Base-by-base conservation (phyloP, 2,113 vertebrate species). In the Oncorhynchus keta region DNA sequence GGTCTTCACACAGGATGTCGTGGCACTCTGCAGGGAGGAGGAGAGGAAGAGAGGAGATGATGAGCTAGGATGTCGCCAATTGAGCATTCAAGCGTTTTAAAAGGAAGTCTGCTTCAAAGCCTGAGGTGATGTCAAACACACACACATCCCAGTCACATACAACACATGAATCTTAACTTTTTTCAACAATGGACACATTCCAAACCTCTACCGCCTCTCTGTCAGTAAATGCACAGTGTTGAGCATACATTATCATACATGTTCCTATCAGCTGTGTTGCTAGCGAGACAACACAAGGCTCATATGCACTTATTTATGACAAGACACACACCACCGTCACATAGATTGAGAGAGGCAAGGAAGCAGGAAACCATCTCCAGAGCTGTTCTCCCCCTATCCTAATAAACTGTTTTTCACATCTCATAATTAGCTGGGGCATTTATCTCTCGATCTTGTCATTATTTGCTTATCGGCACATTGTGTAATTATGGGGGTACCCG, bases 1-100 rank as follows among this genome's bases (percentile, higher is more conserved):
- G 83, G 83, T 90, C 85, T 87, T 91, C 89, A 88, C 91, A 69
- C 91, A 90, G 89, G 86, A 89, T 16, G 84, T 83, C 87, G 9
- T 45, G 39, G 39, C 39, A 45, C 39, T 89, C 92, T 94, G 83
- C 2, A 70, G 75, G 48, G 79, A 65, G n/a, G 83, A 0, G 74
- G 20, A 45, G 12, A 13, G 4, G 3, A 13, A 35, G 18, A n/a
- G 20, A 2, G 79, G 72, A 24, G 66, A 72, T 75, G 7, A 20
- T 30, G 65, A 64, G 57, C 79, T 28, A 73, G 39, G 39, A 45
- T 45, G 2, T 45, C 2, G 2, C 39, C 39, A 45, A 45, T 3
- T 45, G 39, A 45, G 39, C 9, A 2, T 45, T 45, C 39, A 11
- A 45, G 9, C 9, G 39, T 45, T 45, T 11, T 45, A 45, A 45